Evolutionary conservation across 2,113 vertebrate species (phyloP).

Genomic region (Labrus mixtus): DNA sequence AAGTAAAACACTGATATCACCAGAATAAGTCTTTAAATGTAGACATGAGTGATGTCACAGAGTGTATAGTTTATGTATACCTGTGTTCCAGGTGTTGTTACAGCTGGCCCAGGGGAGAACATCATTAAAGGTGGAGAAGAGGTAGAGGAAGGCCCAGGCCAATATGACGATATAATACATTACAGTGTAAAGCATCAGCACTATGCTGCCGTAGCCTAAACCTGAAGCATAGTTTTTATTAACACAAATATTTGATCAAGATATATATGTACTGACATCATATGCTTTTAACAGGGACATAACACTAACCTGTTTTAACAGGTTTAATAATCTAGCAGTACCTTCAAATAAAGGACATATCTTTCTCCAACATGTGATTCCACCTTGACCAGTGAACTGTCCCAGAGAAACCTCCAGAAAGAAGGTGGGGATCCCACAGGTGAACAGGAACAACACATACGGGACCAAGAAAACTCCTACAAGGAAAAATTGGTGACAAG

Average conservation of each 20-base stretch:
- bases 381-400: slow-evolving; percentile 40
- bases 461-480: slow-evolving; percentile 38
- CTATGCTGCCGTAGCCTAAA: slow-evolving; percentile 4
- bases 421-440: slow-evolving; percentile 45
- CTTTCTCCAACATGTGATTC: slow-evolving; percentile 45
- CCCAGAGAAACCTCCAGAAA: slow-evolving; percentile 45
- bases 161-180: slow-evolving; percentile 43
- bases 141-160: slow-evolving; percentile 42
- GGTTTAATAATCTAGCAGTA: background rate
- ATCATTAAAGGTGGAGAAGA: slow-evolving; percentile 46
- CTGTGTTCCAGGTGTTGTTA: slow-evolving; percentile 60
- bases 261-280: no score
- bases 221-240: slow-evolving; percentile 2
- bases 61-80: background rate
- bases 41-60: no score
- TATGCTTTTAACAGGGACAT: no score
- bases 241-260: background rate
- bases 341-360: slow-evolving; percentile 46
- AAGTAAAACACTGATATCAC: no score
- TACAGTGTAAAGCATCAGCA: background rate
- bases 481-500: background rate
- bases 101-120: slow-evolving; percentile 48
- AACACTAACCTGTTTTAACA: background rate
- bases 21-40: no score
- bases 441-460: slow-evolving; percentile 27